Conservation (phyloP, 2,797 vertebrate genomes). For the Amblyraja radiata region DNA sequence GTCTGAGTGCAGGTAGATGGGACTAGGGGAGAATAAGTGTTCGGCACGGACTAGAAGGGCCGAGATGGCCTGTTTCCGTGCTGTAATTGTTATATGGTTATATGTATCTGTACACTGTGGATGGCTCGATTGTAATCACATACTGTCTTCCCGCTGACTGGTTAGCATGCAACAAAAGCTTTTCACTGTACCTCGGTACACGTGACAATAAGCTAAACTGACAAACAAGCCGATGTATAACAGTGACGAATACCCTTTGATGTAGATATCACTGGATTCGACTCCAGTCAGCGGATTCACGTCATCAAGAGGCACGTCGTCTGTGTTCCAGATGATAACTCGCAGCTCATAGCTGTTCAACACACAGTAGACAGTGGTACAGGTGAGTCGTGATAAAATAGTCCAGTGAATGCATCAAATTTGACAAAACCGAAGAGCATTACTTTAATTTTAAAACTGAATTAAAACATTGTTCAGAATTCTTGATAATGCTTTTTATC, state of each 20-base stretch:
- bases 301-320: slow-evolving; percentile 82
- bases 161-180: no score
- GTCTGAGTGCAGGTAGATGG: no score
- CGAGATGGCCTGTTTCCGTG: no score
- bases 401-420: no score
- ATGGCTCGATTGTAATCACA: no score
- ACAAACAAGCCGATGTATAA: not conserved
- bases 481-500: not conserved
- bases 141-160: no score
- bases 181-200: no score
- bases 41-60: no score
- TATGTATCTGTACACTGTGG: no score
- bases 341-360: slow-evolving; percentile 75
- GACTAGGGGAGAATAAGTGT: no score
- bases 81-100: no score
- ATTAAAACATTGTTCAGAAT: not conserved
- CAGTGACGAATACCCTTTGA: slow-evolving; percentile 71
- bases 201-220: not conserved
- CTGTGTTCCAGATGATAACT: slow-evolving; percentile 89
- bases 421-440: not conserved
- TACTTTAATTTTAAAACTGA: not conserved
- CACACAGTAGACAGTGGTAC: not conserved
- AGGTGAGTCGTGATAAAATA: not conserved
- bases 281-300: slow-evolving; percentile 82
- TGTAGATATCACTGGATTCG: slow-evolving; percentile 83